phyloP scores from a whole-genome alignment of 2,797 vertebrate species.

The Amblyraja radiata region DNA sequence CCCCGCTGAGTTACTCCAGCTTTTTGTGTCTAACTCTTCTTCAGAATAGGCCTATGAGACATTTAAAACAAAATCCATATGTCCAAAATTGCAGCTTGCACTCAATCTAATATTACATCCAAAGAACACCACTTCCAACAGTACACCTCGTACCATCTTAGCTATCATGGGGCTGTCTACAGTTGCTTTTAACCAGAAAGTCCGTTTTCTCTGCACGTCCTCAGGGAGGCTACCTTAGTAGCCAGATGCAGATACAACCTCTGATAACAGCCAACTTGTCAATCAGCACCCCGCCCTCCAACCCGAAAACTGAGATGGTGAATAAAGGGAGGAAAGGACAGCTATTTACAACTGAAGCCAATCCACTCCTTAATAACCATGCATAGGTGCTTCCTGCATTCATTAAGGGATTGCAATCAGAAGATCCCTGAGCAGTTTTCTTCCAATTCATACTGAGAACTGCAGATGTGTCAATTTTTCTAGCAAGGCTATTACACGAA shows the following conservation, averaged over 20 bases:
- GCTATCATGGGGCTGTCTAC: neutral
- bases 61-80: no score
- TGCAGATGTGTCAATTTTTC: neutral
- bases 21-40: no score
- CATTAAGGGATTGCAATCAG: neutral
- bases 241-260: neutral
- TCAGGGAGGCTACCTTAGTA: neutral
- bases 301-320: neutral
- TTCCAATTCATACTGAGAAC: neutral
- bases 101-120: no score
- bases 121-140: no score
- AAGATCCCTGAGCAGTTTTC: neutral
- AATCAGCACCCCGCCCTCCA: neutral
- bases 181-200: neutral
- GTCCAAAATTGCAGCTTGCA: no score
- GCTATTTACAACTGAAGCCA: neutral
- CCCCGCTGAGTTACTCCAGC: no score
- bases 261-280: neutral
- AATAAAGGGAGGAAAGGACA: neutral
- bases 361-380: neutral
- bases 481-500: neutral
- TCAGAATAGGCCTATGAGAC: no score
- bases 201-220: neutral
- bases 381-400: neutral
- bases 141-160: neutral